These are phyloP conservation scores for Eupithecia pulchellata DNA, from an alignment of 2,888 invertebrate genomes.

Conservation along the genomic window DNA sequence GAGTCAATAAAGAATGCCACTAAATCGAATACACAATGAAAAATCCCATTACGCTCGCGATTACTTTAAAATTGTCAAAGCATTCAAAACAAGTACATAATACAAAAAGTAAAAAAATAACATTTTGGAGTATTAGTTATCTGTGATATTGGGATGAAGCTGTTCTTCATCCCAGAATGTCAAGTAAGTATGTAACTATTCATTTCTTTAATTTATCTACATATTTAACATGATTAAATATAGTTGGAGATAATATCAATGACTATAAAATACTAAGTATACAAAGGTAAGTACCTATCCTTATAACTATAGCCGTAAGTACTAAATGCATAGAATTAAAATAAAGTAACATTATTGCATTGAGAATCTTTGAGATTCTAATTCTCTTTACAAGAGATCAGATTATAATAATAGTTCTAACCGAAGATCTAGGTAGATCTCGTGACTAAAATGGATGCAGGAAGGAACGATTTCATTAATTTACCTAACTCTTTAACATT, in stretches of 20 bases:
- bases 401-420: background rate
- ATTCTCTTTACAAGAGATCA: background rate
- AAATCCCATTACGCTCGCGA: too few relatives aligned
- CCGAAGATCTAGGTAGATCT: background rate
- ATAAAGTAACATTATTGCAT: background rate
- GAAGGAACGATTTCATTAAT: too few relatives aligned
- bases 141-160: background rate
- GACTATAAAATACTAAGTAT: background rate
- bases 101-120: background rate
- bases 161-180: background rate
- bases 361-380: slow-evolving; percentile 19
- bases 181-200: background rate
- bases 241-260: background rate
- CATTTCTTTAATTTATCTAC: background rate
- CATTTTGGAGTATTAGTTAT: too few relatives aligned
- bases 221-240: background rate
- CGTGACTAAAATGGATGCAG: background rate
- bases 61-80: too few relatives aligned
- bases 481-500: too few relatives aligned
- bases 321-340: slow-evolving; percentile 1
- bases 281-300: slow-evolving; percentile 3
- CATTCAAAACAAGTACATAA: background rate
- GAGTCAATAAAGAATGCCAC: too few relatives aligned
- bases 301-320: slow-evolving; percentile 1
- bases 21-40: too few relatives aligned